Evolutionary conservation across 1,140 invertebrate species (phyloP), one percentile per base, ranked within the genome.

Genomic region (Drosophila bocqueti): DNA sequence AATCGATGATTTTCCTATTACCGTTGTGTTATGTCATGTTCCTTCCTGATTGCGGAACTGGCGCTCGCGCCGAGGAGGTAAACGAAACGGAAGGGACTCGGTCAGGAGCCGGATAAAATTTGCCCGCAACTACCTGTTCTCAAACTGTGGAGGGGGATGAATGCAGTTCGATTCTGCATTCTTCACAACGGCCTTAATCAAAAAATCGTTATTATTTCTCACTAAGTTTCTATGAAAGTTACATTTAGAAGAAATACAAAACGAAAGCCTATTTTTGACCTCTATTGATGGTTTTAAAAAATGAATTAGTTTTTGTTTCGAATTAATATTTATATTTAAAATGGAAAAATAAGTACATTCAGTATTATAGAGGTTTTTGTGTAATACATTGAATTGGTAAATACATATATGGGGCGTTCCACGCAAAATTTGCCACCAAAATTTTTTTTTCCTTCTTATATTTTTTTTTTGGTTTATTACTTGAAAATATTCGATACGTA

Each of bases 1-100:
- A 87, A 89, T 84, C 84, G 84, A 87, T 87, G 84, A 89, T 87
- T 87, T 87, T 87, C 84, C 84, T 89, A 90, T 89, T 89, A 89
- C 81, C 81, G 77, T 79, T 89, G 80, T 90, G 82, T 89, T 89
- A 90, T 89, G 84, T 89, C 84, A 89, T 84, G 81, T 75, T 84
- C 66, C 69, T 84, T 87, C 78, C 84, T 79, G 80, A 40, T 43
- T 36, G 74, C 49, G 36, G 55, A 45, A 66, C 40, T 55, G 62
- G 63, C 10, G 34, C 40, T 36, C 13, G 52, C 52, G 36, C 21
- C 15, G 52, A 10, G 36, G 34, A 24, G 52, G 60, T 29, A 43
- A 34, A 43, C 40, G 18, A 29, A 72, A 46, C 68, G 68, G 68
- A 72, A 72, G 58, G 34, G 60, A 24, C 29, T 69, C 52, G 68